Percentiles rank a stretch among this genome's conserved stretches.
Conservation (phyloP, 2,113 vertebrate genomes). For the Pseudorhombus dupliciocellatus region DNA sequence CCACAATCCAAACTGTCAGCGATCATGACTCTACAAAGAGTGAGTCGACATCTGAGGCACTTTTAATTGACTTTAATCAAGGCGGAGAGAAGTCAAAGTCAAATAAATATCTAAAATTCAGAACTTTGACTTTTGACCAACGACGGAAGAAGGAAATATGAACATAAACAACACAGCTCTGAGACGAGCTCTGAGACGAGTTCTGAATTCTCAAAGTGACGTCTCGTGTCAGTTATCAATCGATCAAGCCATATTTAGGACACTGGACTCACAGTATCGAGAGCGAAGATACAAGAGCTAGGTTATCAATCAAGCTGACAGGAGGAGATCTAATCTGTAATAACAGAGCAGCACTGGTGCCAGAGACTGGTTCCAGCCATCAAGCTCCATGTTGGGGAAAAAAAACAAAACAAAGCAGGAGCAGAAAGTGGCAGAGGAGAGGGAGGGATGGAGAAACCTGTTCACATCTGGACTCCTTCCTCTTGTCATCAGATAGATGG, state of each 20-base stretch:
- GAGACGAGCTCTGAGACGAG: too few relatives aligned
- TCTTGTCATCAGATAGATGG: slow-evolving; percentile 82
- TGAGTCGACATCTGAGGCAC: too few relatives aligned
- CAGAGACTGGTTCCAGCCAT: slow-evolving; percentile 63
- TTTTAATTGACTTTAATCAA: too few relatives aligned
- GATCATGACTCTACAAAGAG: too few relatives aligned
- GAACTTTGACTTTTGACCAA: too few relatives aligned
- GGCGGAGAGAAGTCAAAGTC: too few relatives aligned
- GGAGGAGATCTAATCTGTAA: slow-evolving; percentile 61
- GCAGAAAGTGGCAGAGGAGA: slow-evolving; percentile 79
- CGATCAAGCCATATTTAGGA: slow-evolving; percentile 17
- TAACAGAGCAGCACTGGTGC: slow-evolving; percentile 61
- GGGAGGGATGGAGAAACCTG: slow-evolving; percentile 54
- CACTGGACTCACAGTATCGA: slow-evolving; percentile 24
- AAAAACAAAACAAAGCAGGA: slow-evolving; percentile 37
- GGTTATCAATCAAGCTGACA: slow-evolving; percentile 62
- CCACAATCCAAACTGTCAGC: too few relatives aligned
- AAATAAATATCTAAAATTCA: too few relatives aligned
- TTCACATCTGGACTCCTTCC: slow-evolving; percentile 92
- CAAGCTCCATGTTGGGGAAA: slow-evolving; percentile 76
- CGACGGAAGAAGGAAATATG: too few relatives aligned
- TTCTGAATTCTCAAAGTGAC: neutral
- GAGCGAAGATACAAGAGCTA: slow-evolving; percentile 52
- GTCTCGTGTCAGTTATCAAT: neutral
- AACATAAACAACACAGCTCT: too few relatives aligned